Conservation (phyloP, 2,888 invertebrate genomes). For the Orthosia cruda region DNA sequence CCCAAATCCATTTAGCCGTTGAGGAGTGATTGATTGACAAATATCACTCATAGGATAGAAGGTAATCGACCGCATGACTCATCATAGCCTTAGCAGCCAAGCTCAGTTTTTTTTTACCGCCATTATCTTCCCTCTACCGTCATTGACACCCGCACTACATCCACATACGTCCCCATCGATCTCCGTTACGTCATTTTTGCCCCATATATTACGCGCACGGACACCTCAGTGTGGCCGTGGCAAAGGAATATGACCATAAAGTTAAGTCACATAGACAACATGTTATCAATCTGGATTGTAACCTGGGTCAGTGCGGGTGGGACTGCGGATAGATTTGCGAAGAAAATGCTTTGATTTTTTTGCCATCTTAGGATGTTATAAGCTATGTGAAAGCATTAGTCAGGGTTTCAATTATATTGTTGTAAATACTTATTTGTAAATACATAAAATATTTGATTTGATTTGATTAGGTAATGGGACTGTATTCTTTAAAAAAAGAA, state of each 20-base stretch:
- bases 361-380: background rate
- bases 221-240: conserved; percentile 33
- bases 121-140: conserved; percentile 16
- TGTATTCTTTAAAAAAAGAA: no score
- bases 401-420: no score
- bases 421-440: no score
- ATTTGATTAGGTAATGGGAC: background rate
- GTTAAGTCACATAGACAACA: conserved; percentile 48
- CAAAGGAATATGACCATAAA: conserved; percentile 51
- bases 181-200: conserved; percentile 63
- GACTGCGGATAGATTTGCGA: conserved; percentile 18
- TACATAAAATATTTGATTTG: no score
- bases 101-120: conserved; percentile 13
- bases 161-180: conserved; percentile 54
- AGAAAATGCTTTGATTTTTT: background rate
- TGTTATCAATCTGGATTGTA: conserved; percentile 53
- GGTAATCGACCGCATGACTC: background rate
- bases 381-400: background rate
- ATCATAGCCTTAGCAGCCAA: background rate
- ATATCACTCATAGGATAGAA: no score
- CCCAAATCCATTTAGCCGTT: no score
- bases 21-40: no score
- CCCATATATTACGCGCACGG: conserved; percentile 56
- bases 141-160: conserved; percentile 23
- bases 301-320: conserved; percentile 43